These are phyloP conservation scores for Muscina levida DNA, from an alignment of 2,888 invertebrate genomes.

Conservation along the genomic window DNA sequence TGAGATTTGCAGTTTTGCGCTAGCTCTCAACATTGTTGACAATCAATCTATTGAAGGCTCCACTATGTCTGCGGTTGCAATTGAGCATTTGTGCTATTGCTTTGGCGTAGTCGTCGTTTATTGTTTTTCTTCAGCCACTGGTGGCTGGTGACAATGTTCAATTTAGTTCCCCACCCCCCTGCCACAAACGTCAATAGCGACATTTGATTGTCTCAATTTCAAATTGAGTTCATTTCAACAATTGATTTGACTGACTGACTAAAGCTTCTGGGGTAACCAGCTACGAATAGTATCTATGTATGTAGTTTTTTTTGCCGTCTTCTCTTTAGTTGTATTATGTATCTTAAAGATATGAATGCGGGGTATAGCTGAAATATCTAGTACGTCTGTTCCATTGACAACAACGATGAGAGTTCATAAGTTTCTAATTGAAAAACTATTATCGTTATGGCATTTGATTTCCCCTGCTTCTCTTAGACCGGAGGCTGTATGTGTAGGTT, in stretches of 20 bases:
- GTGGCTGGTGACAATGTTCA: not conserved
- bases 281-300: too few relatives aligned
- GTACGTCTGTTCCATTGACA: too few relatives aligned
- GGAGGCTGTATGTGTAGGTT: not conserved
- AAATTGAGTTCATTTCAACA: slow-evolving; percentile 47
- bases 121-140: not conserved
- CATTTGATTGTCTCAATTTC: slow-evolving; percentile 50
- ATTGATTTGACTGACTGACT: slow-evolving; percentile 47
- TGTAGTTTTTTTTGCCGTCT: not conserved
- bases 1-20: slow-evolving; percentile 12
- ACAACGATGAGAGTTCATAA: slow-evolving; percentile 5
- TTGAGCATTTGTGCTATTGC: slow-evolving; percentile 18
- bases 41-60: slow-evolving; percentile 55
- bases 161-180: not conserved
- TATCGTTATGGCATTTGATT: slow-evolving; percentile 9
- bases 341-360: not conserved
- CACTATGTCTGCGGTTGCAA: slow-evolving; percentile 65
- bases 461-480: not conserved
- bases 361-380: too few relatives aligned
- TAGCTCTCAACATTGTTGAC: slow-evolving; percentile 43
- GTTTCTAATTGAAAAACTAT: slow-evolving; percentile 32
- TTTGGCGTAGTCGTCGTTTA: not conserved
- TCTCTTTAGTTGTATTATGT: not conserved
- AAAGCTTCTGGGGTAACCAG: too few relatives aligned
- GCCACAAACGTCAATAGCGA: not conserved